Evolutionary conservation across 2,113 vertebrate species (phyloP), one percentile per base, ranked within the genome.

Genomic region (Protobothrops mucrosquamatus): DNA sequence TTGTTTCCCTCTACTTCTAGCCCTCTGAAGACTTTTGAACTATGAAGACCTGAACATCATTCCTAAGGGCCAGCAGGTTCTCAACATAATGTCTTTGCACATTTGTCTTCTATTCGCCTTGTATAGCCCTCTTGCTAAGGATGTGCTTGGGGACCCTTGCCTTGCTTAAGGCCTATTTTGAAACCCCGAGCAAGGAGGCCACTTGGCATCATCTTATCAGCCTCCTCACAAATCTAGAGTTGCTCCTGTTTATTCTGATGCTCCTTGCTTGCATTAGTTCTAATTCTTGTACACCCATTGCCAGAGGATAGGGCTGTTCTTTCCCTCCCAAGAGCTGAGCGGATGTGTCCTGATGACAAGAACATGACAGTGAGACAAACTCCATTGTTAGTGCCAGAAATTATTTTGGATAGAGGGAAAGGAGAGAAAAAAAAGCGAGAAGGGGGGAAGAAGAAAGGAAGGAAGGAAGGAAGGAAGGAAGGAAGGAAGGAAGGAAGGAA

Each of bases 241-340:
- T 89, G 87, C 34, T 81, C 26, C 34, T 92, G 48, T 74, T 56
- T 20, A n/a, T 26, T 89, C 92, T 88, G 56, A 34, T 39, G 20
- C n/a, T 55, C 7, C 69, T 54, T 59, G 24, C 14, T 92, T 61
- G 51, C 34, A 4, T 29, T 43, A 61, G 91, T 29, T 39, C 51
- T 55, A 10, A 74, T 52, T 15, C 34, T 46, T 92, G 43, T 85
- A 81, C 64, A 57, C 20, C 46, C 52, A 81, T 46, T 23, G 51
- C 92, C 92, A 92, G 87, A 89, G 61, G 61, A 26, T 46, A 81
- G 52, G 85, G 52, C 9, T 89, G 92, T 92, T n/a, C 64, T 74
- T 92, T 88, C 91, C 52, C 56, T 8, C 46, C 56, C 39, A 5
- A 81, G 81, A 39, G 22, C 15, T 1, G 61, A 74, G 87, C 52